Evolutionary conservation across 30 jellyfish, hydroid and myxozoan genomes (phyloP).

Genomic region (Aurelia sp.): DNA sequence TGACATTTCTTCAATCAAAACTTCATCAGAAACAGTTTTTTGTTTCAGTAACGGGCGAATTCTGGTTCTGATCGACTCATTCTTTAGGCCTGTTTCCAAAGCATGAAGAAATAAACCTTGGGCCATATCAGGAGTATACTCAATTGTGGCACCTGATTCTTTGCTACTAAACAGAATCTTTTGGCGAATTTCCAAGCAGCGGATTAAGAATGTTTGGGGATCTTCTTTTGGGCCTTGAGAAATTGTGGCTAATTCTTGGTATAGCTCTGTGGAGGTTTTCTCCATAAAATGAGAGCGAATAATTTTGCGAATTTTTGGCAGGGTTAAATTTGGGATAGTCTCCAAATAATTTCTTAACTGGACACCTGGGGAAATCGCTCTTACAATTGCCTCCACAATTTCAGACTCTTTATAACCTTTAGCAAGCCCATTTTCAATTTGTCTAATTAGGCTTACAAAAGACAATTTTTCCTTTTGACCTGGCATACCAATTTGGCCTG

Average conservation of each 20-base stretch:
- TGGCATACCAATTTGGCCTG: too few relatives aligned
- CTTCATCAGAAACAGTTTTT: conserved; percentile 26
- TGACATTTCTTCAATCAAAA: conserved; percentile 28
- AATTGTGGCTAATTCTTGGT: conserved; percentile 31
- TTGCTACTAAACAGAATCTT: not conserved
- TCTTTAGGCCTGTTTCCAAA: conserved; percentile 32
- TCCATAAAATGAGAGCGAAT: conserved; percentile 24
- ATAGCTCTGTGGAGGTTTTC: conserved; percentile 36
- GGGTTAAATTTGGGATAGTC: conserved; percentile 5
- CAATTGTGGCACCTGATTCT: conserved; percentile 45
- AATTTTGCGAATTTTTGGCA: conserved; percentile 3
- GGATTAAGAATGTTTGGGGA: not conserved
- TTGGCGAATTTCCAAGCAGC: conserved; percentile 21
- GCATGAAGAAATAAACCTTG: conserved; percentile 45
- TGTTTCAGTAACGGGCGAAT: conserved; percentile 28
- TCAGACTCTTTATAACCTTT: too few relatives aligned
- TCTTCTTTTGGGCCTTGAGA: conserved; percentile 33
- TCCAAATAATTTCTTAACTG: conserved; percentile 42
- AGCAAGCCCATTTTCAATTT: too few relatives aligned
- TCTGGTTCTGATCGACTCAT: conserved; percentile 9
- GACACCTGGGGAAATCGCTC: conserved; percentile 38
- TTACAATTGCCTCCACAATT: not conserved
- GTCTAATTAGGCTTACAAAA: too few relatives aligned
- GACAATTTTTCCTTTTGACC: too few relatives aligned
- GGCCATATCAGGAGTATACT: conserved; percentile 50